Evolutionary conservation across 2,797 vertebrate species (phyloP).

Genomic region (Anableps anableps): DNA sequence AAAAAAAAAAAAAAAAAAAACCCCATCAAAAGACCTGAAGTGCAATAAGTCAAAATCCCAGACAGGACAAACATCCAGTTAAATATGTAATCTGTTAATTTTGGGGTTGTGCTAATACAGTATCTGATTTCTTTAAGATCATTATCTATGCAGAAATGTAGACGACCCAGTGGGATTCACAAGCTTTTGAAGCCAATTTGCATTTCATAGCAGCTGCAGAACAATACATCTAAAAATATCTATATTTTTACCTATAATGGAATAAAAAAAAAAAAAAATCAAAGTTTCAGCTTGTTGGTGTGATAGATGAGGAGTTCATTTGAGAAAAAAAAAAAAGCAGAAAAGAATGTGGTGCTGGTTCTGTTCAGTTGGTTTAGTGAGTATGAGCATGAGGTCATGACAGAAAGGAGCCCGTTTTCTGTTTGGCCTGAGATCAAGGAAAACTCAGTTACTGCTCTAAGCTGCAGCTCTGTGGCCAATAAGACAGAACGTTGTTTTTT

Average conservation of each 20-base stretch:
- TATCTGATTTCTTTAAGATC: background rate
- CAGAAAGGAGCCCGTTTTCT: constrained; percentile 47
- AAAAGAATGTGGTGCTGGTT: constrained; percentile 39
- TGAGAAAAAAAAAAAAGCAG: constrained; percentile 1
- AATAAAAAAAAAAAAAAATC: background rate
- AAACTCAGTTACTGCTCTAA: constrained; percentile 43
- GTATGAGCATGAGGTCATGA: constrained; percentile 70
- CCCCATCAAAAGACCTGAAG: background rate
- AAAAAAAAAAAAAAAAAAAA: background rate
- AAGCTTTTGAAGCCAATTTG: background rate
- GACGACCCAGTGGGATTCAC: background rate
- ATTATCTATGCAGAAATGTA: background rate
- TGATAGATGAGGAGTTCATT: constrained; percentile 28
- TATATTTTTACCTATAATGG: background rate
- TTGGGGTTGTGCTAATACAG: background rate
- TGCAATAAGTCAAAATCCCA: background rate
- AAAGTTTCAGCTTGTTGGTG: background rate
- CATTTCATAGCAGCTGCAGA: background rate
- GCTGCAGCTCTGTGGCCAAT: constrained; percentile 48
- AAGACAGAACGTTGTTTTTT: constrained; percentile 47
- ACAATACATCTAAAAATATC: background rate
- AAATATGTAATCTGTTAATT: background rate
- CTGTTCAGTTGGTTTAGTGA: constrained; percentile 58
- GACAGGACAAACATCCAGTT: background rate
- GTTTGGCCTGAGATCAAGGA: constrained; percentile 63